Evolutionary conservation across 2,113 vertebrate genomes (phyloP).

Genomic region (Lophius piscatorius): DNA sequence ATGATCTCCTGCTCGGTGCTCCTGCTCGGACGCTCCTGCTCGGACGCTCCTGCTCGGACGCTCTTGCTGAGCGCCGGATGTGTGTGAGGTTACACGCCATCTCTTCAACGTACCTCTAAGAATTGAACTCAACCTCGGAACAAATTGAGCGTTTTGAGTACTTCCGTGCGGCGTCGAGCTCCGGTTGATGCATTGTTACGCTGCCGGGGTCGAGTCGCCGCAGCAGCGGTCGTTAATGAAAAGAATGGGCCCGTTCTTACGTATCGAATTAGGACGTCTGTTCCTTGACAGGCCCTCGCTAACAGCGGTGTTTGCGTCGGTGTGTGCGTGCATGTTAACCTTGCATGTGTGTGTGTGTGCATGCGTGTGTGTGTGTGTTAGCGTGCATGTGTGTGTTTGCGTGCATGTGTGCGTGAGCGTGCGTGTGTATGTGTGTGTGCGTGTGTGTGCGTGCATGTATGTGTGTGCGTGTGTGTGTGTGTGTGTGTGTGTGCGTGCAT

Average conservation of each 20-base stretch:
- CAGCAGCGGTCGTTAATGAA: constrained; percentile 61
- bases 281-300: constrained; percentile 49
- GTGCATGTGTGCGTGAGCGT: too few relatives aligned
- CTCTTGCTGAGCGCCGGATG: constrained; percentile 3
- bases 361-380: constrained; percentile 5
- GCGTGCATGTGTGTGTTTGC: too few relatives aligned
- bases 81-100: constrained; percentile 18
- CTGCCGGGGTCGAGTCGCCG: constrained; percentile 51
- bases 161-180: constrained; percentile 35
- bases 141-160: constrained; percentile 41
- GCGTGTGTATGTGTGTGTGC: constrained; percentile 7
- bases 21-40: too few relatives aligned
- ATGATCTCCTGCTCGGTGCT: not conserved
- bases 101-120: constrained; percentile 15
- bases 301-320: constrained; percentile 20
- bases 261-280: constrained; percentile 60
- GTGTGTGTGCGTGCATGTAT: constrained; percentile 6
- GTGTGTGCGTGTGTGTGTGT: constrained; percentile 10
- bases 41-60: not conserved
- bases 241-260: constrained; percentile 50
- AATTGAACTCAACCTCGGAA: constrained; percentile 9
- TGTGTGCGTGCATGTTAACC: constrained; percentile 3
- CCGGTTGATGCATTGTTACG: constrained; percentile 52
- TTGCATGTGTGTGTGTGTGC: constrained; percentile 3
- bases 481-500: too few relatives aligned